Conservation (phyloP, 2,113 vertebrate genomes). For the Shinisaurus crocodilurus region DNA sequence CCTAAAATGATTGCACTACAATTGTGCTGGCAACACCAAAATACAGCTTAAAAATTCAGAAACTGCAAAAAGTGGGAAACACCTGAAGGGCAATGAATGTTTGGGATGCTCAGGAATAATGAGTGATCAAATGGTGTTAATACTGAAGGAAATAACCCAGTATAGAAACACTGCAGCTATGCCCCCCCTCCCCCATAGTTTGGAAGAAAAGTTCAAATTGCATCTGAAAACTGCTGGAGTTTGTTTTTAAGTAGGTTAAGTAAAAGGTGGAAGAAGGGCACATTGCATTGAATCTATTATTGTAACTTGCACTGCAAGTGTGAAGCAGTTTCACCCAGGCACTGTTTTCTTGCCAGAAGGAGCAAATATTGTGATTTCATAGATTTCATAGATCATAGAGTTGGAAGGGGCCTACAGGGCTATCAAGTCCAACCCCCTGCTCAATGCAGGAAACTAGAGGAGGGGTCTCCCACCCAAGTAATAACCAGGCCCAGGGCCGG, state of each 20-base stretch:
- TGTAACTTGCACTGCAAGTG: constrained; percentile 72
- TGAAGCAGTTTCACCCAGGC: constrained; percentile 71
- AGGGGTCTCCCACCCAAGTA: too few species aligned
- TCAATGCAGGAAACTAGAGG: too few species aligned
- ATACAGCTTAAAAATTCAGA: neutral
- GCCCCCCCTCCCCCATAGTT: too few species aligned
- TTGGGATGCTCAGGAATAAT: neutral
- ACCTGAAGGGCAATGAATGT: neutral
- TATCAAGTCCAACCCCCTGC: too few species aligned
- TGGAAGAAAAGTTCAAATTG: constrained; percentile 50
- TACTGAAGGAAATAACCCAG: neutral
- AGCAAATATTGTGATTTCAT: constrained; percentile 59
- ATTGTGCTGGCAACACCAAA: neutral
- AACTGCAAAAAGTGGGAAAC: neutral
- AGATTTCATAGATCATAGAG: too few species aligned
- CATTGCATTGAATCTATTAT: constrained; percentile 72
- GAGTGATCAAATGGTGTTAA: neutral
- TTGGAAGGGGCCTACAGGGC: too few species aligned
- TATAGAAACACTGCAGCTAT: neutral
- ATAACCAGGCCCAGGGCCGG: too few species aligned
- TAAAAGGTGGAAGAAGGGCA: constrained; percentile 71
- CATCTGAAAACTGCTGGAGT: constrained; percentile 58
- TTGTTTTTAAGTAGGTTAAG: constrained; percentile 73
- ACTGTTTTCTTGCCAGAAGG: constrained; percentile 66
- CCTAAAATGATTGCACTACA: neutral